These are phyloP conservation scores for Chrysogorgia sp. DNA, from an alignment of 92 coral and sea anemone species.

Conservation along the genomic window DNA sequence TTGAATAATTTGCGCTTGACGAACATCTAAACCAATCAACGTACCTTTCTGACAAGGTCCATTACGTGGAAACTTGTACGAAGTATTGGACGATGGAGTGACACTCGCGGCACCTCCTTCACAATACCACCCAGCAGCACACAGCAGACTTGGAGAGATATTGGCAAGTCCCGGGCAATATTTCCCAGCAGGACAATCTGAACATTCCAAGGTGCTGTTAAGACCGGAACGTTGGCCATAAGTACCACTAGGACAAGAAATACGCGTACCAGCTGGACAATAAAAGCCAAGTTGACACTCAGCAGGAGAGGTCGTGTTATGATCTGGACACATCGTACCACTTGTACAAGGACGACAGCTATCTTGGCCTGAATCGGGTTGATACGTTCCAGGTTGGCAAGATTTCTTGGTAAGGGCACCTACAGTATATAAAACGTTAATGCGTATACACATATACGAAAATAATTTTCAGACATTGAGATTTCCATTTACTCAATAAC, in stretches of 20 bases:
- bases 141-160: conserved; percentile 70
- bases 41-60: conserved; percentile 76
- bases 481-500: too few species aligned
- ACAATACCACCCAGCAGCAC: conserved; percentile 86
- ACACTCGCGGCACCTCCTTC: conserved; percentile 79
- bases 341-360: conserved; percentile 72
- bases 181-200: conserved; percentile 84
- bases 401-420: conserved; percentile 75
- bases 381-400: conserved; percentile 86
- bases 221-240: conserved; percentile 87
- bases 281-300: conserved; percentile 84
- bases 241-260: conserved; percentile 91
- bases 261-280: conserved; percentile 84
- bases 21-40: too few species aligned
- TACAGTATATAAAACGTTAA: conserved; percentile 12
- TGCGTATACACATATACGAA: background rate
- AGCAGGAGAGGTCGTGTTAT: conserved; percentile 83
- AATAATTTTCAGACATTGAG: background rate
- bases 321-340: conserved; percentile 91
- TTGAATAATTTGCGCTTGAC: too few species aligned
- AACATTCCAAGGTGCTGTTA: conserved; percentile 63
- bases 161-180: conserved; percentile 78
- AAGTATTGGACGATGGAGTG: conserved; percentile 70
- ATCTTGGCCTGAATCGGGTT: conserved; percentile 82
- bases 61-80: conserved; percentile 68